Percentiles rank a stretch among this genome's conserved stretches.
These are phyloP conservation scores for Eulithis prunata DNA, from an alignment of 2,888 invertebrate species.

Conservation along the genomic window DNA sequence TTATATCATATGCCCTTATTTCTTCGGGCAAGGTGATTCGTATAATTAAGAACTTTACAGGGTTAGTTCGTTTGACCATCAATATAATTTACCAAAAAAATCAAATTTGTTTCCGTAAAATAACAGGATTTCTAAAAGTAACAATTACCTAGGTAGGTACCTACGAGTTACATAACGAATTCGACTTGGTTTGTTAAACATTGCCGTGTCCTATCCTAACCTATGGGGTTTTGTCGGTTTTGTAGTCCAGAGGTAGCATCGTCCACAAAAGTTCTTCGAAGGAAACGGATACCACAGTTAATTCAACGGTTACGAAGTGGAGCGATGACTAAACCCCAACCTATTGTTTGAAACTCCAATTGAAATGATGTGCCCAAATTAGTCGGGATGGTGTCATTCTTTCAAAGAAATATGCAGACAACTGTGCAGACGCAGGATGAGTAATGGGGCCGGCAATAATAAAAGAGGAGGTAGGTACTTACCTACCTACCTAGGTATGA, in stretches of 20 bases:
- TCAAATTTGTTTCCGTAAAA: no score
- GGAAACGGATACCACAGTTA: constrained; percentile 37
- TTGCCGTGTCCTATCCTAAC: no score
- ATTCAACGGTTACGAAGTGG: constrained; percentile 28
- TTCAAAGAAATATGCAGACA: constrained; percentile 32
- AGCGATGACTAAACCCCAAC: constrained; percentile 38
- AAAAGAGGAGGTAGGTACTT: neutral
- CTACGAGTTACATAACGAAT: no score
- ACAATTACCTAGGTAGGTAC: no score
- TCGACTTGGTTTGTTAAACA: no score
- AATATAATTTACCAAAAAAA: no score
- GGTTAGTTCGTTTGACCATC: no score
- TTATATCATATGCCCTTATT: no score
- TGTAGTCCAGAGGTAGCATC: constrained; percentile 18
- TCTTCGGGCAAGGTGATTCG: neutral
- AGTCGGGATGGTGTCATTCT: constrained; percentile 38
- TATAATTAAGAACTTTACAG: neutral
- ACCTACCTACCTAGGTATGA: no score
- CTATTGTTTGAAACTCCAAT: constrained; percentile 39
- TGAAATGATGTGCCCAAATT: constrained; percentile 41
- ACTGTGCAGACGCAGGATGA: constrained; percentile 14
- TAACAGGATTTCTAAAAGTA: no score
- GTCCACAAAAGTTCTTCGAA: constrained; percentile 27
- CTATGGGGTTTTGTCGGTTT: neutral
- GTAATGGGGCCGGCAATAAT: constrained; percentile 27